Percentiles rank a stretch among this genome's conserved stretches.
Evolutionary conservation across 2,113 vertebrate genomes (phyloP).

Genomic region (Festucalex cinctus): DNA sequence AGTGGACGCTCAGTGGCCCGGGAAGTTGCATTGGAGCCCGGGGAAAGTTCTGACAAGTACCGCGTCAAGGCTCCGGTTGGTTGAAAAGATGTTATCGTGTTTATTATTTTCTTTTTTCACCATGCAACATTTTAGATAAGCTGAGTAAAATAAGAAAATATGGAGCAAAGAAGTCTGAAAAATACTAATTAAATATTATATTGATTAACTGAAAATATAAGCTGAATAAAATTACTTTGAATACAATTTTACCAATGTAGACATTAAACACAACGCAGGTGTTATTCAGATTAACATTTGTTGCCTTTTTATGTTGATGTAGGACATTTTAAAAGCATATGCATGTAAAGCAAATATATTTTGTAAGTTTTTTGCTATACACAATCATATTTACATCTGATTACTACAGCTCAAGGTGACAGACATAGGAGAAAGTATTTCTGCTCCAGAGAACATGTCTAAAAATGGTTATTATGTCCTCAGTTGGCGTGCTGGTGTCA

Average conservation of each 20-base stretch:
- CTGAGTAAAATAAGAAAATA: neutral
- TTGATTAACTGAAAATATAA: neutral
- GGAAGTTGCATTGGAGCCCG: neutral
- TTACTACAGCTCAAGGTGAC: conserved; percentile 1
- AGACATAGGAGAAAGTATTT: conserved; percentile 16
- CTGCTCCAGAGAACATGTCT: conserved; percentile 29
- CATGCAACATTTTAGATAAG: neutral
- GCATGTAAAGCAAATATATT: neutral
- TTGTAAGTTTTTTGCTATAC: neutral
- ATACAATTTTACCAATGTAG: neutral
- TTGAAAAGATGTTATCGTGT: neutral
- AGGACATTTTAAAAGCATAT: neutral
- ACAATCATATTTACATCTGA: neutral
- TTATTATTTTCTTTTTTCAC: neutral
- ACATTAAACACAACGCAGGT: neutral
- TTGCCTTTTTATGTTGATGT: neutral
- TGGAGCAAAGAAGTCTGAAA: neutral
- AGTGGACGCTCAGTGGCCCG: neutral
- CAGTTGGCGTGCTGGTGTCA: conserved; percentile 19
- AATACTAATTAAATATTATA: no score
- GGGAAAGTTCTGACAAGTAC: neutral
- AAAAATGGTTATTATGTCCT: conserved; percentile 34
- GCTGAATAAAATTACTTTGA: neutral
- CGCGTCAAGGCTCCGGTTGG: neutral
- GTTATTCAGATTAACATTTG: neutral